Conservation (phyloP, 1,140 invertebrate genomes). For the Vollenhovia emeryi region DNA sequence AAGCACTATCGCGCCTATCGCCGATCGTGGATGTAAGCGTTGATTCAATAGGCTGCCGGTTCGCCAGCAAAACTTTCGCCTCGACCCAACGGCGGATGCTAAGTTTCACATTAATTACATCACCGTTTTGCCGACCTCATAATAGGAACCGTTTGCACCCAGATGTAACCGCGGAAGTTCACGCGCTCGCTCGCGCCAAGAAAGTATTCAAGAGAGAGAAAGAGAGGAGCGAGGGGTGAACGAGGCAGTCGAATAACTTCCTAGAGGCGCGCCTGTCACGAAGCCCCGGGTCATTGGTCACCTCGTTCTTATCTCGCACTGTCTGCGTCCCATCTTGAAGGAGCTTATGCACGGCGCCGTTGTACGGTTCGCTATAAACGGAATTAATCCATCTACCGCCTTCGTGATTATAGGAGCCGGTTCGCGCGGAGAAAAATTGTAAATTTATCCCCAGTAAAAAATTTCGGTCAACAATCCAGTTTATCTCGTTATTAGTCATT, state of each 20-base stretch:
- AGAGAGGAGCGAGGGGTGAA: conserved; percentile 52
- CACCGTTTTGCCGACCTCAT: conserved; percentile 10
- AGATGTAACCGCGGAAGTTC: conserved; percentile 55
- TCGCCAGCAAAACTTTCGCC: conserved; percentile 30
- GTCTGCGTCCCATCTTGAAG: conserved; percentile 63
- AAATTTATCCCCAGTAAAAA: not conserved
- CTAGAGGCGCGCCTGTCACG: conserved; percentile 83
- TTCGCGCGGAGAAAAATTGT: not conserved
- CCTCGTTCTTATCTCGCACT: conserved; percentile 76
- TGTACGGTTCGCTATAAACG: conserved; percentile 33
- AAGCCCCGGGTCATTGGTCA: conserved; percentile 81
- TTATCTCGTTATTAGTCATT: conserved; percentile 26
- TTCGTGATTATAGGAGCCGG: conserved; percentile 28
- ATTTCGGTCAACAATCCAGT: conserved; percentile 18
- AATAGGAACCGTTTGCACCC: conserved; percentile 9
- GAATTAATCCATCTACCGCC: conserved; percentile 49
- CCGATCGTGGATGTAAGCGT: not conserved
- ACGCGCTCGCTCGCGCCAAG: conserved; percentile 12
- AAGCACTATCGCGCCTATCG: not conserved
- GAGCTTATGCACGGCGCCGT: conserved; percentile 40
- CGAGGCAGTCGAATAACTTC: conserved; percentile 78
- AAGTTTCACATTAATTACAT: conserved; percentile 58
- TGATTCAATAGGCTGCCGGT: not conserved
- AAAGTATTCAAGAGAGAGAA: conserved; percentile 34
- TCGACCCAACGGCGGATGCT: not conserved